Evolutionary conservation across 2,888 invertebrate species (phyloP).

Genomic region (Meliscaeva auricollis): DNA sequence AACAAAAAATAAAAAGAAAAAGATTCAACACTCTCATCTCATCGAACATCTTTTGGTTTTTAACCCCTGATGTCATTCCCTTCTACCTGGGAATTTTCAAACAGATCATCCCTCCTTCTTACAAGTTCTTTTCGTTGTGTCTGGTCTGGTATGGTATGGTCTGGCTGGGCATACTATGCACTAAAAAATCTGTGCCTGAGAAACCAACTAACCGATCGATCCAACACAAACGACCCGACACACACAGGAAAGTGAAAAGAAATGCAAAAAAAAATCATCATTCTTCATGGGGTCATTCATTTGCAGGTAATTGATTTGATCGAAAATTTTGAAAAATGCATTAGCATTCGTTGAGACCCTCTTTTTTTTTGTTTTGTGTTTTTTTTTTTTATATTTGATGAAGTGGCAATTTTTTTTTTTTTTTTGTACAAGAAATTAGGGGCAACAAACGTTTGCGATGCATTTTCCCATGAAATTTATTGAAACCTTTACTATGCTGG

Average conservation of each 20-base stretch:
- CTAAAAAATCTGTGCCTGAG: conserved; percentile 50
- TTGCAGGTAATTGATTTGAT: conserved; percentile 75
- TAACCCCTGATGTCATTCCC: conserved; percentile 69
- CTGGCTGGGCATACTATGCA: no score
- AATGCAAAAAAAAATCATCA: conserved; percentile 61
- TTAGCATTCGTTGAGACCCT: conserved; percentile 57
- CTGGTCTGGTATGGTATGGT: background rate
- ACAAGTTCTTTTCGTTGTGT: conserved; percentile 32
- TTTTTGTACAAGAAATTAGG: conserved; percentile 33
- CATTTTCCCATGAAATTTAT: conserved; percentile 70
- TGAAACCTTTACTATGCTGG: conserved; percentile 32
- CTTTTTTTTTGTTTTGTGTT: conserved; percentile 17
- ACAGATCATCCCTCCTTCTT: conserved; percentile 63
- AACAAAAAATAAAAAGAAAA: conserved; percentile 44
- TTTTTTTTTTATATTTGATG: conserved; percentile 22
- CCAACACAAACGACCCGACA: conserved; percentile 14
- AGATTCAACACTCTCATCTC: conserved; percentile 44
- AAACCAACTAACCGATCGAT: conserved; percentile 49
- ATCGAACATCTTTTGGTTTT: conserved; percentile 57
- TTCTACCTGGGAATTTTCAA: conserved; percentile 67
- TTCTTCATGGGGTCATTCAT: conserved; percentile 72
- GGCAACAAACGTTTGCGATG: conserved; percentile 52
- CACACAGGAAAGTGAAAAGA: conserved; percentile 73
- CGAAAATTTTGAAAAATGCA: conserved; percentile 68
- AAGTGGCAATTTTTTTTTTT: conserved; percentile 64